phyloP scores from a whole-genome alignment of 2,888 invertebrate genomes.

The Campopleginae sp. region DNA sequence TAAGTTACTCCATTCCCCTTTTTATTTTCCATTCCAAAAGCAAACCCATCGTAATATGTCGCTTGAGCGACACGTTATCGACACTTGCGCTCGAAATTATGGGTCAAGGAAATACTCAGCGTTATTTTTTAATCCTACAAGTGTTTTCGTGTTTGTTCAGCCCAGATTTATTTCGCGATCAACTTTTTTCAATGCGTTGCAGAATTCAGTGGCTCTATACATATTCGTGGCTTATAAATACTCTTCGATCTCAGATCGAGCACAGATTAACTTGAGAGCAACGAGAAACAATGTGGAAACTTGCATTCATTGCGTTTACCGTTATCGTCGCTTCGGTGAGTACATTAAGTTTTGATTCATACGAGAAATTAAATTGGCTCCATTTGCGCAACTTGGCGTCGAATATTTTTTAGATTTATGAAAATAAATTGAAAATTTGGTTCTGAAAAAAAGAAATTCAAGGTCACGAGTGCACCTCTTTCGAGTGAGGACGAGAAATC shows the following conservation, averaged over 20 bases:
- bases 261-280: not conserved
- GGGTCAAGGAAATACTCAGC: not conserved
- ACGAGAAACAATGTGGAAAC: conserved; percentile 7
- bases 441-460: not conserved
- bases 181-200: not conserved
- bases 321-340: conserved; percentile 8
- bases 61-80: not conserved
- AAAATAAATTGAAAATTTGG: not conserved
- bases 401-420: not conserved
- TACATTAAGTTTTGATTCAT: not conserved
- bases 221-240: not conserved
- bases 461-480: not conserved
- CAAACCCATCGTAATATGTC: not conserved
- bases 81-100: not conserved
- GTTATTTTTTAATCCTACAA: not conserved
- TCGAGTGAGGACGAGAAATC: not conserved
- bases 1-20: not conserved
- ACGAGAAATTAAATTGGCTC: not conserved
- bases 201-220: not conserved
- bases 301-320: not conserved
- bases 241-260: not conserved
- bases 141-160: conserved; percentile 1
- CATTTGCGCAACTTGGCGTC: not conserved
- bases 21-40: not conserved
- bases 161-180: not conserved